phyloP scores from a whole-genome alignment of 1,140 invertebrate species.

The Chironomus tepperi region DNA sequence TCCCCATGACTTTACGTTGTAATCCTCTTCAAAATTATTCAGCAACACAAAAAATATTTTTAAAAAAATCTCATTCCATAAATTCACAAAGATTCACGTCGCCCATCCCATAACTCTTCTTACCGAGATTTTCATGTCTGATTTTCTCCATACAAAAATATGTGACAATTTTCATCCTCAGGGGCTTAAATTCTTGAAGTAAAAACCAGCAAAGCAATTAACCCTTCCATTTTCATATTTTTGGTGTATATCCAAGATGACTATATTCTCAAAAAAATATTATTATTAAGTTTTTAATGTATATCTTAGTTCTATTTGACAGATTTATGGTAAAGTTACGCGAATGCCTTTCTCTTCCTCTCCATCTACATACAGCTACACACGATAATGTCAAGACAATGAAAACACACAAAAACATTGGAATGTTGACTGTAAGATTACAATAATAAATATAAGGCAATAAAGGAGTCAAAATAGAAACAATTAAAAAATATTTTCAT shows the following conservation, averaged over 20 bases:
- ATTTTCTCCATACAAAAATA: conserved; percentile 1
- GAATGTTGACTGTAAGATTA: conserved; percentile 9
- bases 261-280: neutral
- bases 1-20: too few species aligned
- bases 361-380: neutral
- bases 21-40: too few species aligned
- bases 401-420: neutral
- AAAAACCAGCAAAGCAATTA: neutral
- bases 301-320: neutral
- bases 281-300: conserved; percentile 16
- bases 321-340: conserved; percentile 16
- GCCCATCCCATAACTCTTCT: neutral
- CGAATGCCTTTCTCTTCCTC: neutral
- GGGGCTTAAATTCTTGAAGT: neutral
- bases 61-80: neutral
- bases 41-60: too few species aligned
- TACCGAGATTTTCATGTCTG: neutral
- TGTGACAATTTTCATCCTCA: conserved; percentile 12
- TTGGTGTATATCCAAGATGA: neutral
- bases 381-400: neutral
- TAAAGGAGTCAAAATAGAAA: conserved; percentile 21
- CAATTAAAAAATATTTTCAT: conserved; percentile 17
- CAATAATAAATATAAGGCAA: conserved; percentile 19
- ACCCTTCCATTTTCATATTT: neutral
- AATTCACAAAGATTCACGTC: too few species aligned